Percentiles rank a stretch among this genome's conserved stretches.
Evolutionary conservation across 2,113 vertebrate species (phyloP).

Genomic region (Ictalurus furcatus): DNA sequence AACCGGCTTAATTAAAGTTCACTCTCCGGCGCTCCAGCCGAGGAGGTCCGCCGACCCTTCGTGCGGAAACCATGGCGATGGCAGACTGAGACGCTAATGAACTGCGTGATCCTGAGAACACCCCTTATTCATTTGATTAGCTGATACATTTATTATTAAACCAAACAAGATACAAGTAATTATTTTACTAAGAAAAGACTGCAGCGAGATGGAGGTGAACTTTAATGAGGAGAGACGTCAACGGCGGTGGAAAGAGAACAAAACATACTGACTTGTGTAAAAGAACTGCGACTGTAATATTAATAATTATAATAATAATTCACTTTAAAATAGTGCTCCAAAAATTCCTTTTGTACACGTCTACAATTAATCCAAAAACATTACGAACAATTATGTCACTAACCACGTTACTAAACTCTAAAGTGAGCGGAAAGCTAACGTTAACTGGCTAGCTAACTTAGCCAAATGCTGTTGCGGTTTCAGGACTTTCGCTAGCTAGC

Average conservation of each 20-base stretch:
- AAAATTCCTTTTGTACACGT: neutral
- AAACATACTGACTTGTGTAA: neutral
- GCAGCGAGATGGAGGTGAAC: slow-evolving; percentile 53
- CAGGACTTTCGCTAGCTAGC: neutral
- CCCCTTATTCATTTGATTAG: slow-evolving; percentile 70
- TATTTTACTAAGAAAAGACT: slow-evolving; percentile 57
- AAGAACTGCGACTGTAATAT: neutral
- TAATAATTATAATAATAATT: no score
- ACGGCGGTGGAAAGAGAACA: neutral
- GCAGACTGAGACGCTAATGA: slow-evolving; percentile 58
- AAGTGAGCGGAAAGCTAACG: neutral
- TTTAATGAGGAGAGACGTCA: neutral
- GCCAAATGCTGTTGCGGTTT: neutral
- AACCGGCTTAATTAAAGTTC: slow-evolving; percentile 72
- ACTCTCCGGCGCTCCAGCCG: slow-evolving; percentile 53
- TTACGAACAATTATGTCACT: neutral
- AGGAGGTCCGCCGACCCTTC: slow-evolving; percentile 56
- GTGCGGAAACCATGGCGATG: slow-evolving; percentile 68
- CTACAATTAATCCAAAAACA: neutral
- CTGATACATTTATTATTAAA: slow-evolving; percentile 64
- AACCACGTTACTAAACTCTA: neutral
- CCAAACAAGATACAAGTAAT: slow-evolving; percentile 57
- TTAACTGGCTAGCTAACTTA: neutral
- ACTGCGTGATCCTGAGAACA: slow-evolving; percentile 62
- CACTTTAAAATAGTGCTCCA: no score